Evolutionary conservation across 23 tunicate species (phyloP).

Genomic region (Styela plicata): DNA sequence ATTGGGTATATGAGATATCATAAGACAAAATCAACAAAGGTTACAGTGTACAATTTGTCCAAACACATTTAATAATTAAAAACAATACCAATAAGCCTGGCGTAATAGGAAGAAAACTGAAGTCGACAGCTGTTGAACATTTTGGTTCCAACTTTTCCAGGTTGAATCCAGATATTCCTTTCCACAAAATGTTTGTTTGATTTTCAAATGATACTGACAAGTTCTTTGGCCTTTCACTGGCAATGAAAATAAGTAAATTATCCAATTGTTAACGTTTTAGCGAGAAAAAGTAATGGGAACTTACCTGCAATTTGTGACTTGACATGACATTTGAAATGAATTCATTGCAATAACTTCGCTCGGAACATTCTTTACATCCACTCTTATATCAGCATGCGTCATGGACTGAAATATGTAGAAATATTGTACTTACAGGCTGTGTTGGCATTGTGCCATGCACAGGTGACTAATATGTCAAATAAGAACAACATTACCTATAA

Average conservation of each 20-base stretch:
- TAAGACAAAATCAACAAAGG: no score
- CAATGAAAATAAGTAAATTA: background rate
- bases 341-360: conserved; percentile 29
- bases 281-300: background rate
- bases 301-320: conserved; percentile 71
- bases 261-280: background rate
- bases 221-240: conserved; percentile 68
- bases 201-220: conserved; percentile 55
- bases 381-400: conserved; percentile 40
- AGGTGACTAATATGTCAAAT: background rate
- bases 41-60: no score
- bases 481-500: background rate
- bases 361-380: conserved; percentile 51
- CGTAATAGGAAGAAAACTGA: conserved; percentile 50
- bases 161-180: conserved; percentile 53
- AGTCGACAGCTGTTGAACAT: conserved; percentile 21
- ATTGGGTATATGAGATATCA: no score
- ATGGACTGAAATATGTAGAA: conserved; percentile 41
- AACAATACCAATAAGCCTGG: conserved; percentile 57
- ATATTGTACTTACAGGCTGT: no score
- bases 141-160: conserved; percentile 46
- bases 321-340: conserved; percentile 56
- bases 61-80: no score
- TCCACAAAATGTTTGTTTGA: conserved; percentile 57
- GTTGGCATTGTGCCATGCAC: no score